A percentile compares a stretch with the other conserved stretches of the same genome.
Conservation (phyloP, 2,797 vertebrate genomes). For the Pseudochirops cupreus region DNA sequence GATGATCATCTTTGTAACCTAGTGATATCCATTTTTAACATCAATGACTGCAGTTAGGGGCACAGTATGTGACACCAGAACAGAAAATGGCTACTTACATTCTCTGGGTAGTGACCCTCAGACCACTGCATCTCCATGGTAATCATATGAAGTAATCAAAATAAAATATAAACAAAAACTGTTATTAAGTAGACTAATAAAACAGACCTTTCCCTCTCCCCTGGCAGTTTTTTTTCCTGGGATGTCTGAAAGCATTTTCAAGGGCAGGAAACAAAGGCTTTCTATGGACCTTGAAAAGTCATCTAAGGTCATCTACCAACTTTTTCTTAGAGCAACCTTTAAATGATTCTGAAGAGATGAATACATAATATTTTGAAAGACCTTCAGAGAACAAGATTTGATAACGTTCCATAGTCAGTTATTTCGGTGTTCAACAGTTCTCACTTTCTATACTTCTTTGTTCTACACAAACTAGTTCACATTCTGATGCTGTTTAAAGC, state of each 20-base stretch:
- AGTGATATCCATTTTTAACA: not conserved
- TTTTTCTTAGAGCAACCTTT: not conserved
- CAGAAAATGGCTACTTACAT: not conserved
- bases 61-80: not conserved
- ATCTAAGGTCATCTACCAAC: not conserved
- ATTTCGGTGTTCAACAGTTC: not conserved
- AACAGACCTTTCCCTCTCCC: not conserved
- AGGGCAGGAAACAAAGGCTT: not conserved
- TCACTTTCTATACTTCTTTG: not conserved
- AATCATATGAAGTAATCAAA: not conserved
- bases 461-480: not conserved
- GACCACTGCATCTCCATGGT: not conserved
- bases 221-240: not conserved
- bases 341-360: not conserved
- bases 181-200: not conserved
- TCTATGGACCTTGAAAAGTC: not conserved
- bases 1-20: not conserved
- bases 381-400: not conserved
- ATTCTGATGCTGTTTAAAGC: not conserved
- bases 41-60: not conserved
- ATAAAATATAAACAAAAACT: not conserved
- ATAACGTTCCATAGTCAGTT: not conserved
- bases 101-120: not conserved
- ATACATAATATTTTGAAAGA: not conserved
- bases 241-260: not conserved